Evolutionary conservation across 2,888 invertebrate species (phyloP), one percentile per base, ranked within the genome.

Genomic region (Schizotus pectinicornis): DNA sequence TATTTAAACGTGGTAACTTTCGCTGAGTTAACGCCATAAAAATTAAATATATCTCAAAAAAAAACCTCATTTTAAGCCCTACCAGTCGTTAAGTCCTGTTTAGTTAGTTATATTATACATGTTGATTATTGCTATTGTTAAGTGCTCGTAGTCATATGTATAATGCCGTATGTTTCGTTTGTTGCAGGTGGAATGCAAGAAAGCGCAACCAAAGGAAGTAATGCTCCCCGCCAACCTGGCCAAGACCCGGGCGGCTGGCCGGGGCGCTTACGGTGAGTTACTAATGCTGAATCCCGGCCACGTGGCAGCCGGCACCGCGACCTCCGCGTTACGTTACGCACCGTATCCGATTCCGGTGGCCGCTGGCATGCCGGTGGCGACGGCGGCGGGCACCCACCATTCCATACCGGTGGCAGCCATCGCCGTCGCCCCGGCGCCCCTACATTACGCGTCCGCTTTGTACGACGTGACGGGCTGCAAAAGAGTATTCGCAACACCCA

Each of bases 151-250:
- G n/a, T n/a, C n/a, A 22, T 2, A 22, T 3, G 5, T 22, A 5
- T 22, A 22, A 22, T 22, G 22, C 35, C 14, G 2, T 9, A 48
- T 32, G n/a, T 42, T 22, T 55, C 37, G 51, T 60, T 62, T 68
- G 70, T 82, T 84, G 37, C 85, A 98, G 98, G 98, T 98, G 85
- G 98, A 98, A 86, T 98, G 98, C 87, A 98, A 98, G 89, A 98
- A 98, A 84, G 99, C 99, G 79, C 99, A 99, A 85, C 99, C 99
- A 67, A 99, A 99, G 86, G 99, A 99, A 87, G 98, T 99, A 77
- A 99, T 99, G 99, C 89, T 98, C 79, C 98, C 98, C 76, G 92
- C 94, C 74, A 95, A 94, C 83, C 84, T 95, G 85, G 94, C 94
- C 78, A 95, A 95, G 87, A 95, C 94, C 83, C 89, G 95, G 81